Evolutionary conservation across 2,113 vertebrate genomes (phyloP).

Genomic region (Tragelaphus buxtoni): DNA sequence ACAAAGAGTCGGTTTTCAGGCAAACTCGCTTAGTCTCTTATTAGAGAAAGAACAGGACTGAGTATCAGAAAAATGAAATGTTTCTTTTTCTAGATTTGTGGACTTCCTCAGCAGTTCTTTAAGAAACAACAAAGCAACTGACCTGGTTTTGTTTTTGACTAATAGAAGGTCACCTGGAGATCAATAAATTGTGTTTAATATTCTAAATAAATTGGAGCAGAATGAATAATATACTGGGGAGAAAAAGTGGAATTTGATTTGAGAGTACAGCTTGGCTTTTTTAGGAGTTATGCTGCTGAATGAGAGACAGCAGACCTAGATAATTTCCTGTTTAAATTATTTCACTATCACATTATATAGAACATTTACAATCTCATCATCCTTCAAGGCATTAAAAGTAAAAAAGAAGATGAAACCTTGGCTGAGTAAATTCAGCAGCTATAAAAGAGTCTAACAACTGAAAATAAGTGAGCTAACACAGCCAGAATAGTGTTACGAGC

Average conservation of each 20-base stretch:
- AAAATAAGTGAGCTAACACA: not conserved
- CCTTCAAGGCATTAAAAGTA: constrained; percentile 28
- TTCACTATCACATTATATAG: not conserved
- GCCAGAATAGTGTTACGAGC: not conserved
- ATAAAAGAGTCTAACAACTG: not conserved
- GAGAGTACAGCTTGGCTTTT: not conserved
- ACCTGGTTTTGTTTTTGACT: constrained; percentile 30
- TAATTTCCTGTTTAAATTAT: constrained; percentile 41
- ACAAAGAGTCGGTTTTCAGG: constrained; percentile 56
- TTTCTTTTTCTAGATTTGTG: constrained; percentile 43
- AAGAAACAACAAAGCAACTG: not conserved
- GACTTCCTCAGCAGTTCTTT: constrained; percentile 21
- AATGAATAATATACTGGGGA: not conserved
- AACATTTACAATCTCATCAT: constrained; percentile 36
- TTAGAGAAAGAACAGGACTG: constrained; percentile 6
- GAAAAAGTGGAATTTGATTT: not conserved
- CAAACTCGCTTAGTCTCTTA: constrained; percentile 22
- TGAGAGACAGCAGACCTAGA: not conserved
- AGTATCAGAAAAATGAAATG: constrained; percentile 23
- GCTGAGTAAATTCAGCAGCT: not conserved
- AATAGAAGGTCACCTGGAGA: constrained; percentile 20
- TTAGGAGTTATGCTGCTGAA: not conserved
- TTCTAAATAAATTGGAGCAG: not conserved
- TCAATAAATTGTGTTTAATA: not conserved
- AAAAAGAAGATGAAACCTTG: not conserved